phyloP scores from a whole-genome alignment of 2,888 invertebrate species.

The Conomelus anceps region DNA sequence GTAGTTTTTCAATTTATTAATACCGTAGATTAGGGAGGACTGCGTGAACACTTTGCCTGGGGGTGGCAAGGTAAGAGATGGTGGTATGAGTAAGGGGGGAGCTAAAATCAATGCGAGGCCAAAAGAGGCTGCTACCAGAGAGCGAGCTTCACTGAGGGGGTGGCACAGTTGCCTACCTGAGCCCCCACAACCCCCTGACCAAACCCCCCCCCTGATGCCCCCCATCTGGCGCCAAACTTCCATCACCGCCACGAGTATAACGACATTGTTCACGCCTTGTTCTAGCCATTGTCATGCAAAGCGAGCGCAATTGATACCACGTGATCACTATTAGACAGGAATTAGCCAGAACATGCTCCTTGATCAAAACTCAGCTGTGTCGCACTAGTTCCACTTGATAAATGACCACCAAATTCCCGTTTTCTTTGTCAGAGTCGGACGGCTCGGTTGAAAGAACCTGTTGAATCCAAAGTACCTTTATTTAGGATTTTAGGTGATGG shows the following conservation, averaged over 20 bases:
- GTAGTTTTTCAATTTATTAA: neutral
- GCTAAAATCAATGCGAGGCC: neutral
- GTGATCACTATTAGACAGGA: neutral
- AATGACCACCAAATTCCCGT: neutral
- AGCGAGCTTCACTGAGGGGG: neutral
- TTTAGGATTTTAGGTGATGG: no score
- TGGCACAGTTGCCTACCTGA: neutral
- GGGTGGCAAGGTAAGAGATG: neutral
- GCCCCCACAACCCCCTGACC: neutral
- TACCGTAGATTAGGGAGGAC: neutral
- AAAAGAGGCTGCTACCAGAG: neutral
- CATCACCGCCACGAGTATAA: neutral
- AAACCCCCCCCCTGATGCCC: neutral
- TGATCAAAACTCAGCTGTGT: neutral
- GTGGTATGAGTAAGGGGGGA: neutral
- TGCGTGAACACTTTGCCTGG: neutral
- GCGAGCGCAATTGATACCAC: neutral
- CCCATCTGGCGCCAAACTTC: neutral
- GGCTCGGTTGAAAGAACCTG: neutral
- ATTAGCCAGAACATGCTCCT: neutral
- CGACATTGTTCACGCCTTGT: neutral
- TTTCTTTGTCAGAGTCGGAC: neutral
- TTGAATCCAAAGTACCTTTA: neutral
- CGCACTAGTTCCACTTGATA: neutral
- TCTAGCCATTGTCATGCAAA: neutral